phyloP scores from a whole-genome alignment of 2,113 vertebrate genomes.

The Engraulis encrasicolus region DNA sequence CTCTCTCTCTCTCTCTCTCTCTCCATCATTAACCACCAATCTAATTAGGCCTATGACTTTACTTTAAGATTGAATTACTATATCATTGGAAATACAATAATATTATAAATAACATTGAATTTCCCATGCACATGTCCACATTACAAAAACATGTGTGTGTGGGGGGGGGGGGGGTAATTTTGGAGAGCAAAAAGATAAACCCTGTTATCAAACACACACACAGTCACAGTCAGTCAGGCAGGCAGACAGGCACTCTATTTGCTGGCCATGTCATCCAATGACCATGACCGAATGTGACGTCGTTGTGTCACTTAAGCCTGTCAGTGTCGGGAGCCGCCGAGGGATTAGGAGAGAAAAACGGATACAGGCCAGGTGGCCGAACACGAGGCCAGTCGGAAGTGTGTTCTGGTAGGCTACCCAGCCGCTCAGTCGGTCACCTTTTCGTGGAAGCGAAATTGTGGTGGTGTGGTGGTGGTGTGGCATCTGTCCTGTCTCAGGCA shows the following conservation, averaged over 20 bases:
- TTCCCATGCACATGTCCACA: neutral
- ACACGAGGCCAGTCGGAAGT: slow-evolving; percentile 55
- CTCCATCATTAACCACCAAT: neutral
- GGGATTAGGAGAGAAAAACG: slow-evolving; percentile 65
- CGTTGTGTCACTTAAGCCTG: no score
- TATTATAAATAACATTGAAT: no score
- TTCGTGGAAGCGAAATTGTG: no score
- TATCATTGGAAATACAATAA: no score
- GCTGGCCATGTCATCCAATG: slow-evolving; percentile 15
- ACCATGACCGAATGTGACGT: slow-evolving; percentile 53
- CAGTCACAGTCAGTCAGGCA: no score
- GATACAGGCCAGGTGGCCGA: slow-evolving; percentile 63
- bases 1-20: slow-evolving; percentile 11
- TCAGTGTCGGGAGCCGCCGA: slow-evolving; percentile 64
- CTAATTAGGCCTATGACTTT: no score
- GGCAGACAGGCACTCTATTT: neutral
- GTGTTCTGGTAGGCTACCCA: slow-evolving; percentile 29
- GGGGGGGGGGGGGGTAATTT: no score
- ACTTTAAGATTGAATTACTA: no score
- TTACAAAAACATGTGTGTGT: neutral
- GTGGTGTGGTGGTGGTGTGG: no score
- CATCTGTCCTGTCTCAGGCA: neutral
- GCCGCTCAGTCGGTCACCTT: no score
- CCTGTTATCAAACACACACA: neutral
- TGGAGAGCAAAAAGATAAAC: neutral